These are phyloP conservation scores for Drosophila anceps DNA, from an alignment of 2,888 invertebrate species.

Conservation along the genomic window DNA sequence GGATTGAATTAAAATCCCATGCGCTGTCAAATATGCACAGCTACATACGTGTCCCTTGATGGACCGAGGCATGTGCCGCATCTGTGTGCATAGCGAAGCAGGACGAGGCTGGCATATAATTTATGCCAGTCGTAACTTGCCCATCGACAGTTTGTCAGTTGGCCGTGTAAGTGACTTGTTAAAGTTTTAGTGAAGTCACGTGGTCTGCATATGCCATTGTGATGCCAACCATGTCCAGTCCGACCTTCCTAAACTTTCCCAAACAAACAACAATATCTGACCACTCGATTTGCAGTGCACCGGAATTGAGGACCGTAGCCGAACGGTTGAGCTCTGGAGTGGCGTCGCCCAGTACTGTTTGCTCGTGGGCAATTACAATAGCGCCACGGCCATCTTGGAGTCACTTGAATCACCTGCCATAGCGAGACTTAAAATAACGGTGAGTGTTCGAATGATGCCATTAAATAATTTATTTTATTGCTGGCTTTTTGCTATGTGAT, in stretches of 20 bases:
- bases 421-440: conserved; percentile 85
- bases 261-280: conserved; percentile 44
- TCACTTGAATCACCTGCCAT: conserved; percentile 85
- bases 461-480: not conserved
- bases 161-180: conserved; percentile 59
- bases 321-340: conserved; percentile 85
- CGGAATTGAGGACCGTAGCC: conserved; percentile 84
- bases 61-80: conserved; percentile 21
- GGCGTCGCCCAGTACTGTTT: conserved; percentile 85
- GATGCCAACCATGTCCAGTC: not conserved
- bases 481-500: not conserved
- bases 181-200: conserved; percentile 66
- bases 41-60: conserved; percentile 32
- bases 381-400: conserved; percentile 85
- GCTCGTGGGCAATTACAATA: conserved; percentile 85
- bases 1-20: conserved; percentile 67
- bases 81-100: conserved; percentile 24
- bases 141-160: conserved; percentile 70
- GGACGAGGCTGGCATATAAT: conserved; percentile 50
- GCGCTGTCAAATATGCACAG: conserved; percentile 56
- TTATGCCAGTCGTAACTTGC: conserved; percentile 65
- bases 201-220: conserved; percentile 31
- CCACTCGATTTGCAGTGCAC: conserved; percentile 75
- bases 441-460: conserved; percentile 58
- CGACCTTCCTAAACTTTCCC: conserved; percentile 6